Percentiles rank a stretch among this genome's conserved stretches.
Conservation (phyloP, 2,888 invertebrate species). For the Drosophila barbarae region DNA sequence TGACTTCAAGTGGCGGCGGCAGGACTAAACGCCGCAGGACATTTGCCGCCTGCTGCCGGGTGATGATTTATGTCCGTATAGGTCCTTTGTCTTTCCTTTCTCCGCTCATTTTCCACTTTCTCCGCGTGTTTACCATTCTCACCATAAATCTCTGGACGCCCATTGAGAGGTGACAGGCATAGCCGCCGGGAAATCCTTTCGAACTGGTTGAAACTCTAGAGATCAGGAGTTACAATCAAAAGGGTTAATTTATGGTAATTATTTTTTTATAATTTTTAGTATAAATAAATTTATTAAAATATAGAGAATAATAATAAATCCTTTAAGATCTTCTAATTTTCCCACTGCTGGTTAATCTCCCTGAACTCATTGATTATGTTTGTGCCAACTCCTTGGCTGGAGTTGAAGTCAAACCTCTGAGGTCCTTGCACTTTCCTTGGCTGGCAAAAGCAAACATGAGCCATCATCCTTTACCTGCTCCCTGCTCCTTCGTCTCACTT, state of each 20-base stretch:
- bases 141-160: slow-evolving; percentile 59
- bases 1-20: slow-evolving; percentile 44
- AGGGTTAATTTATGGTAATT: background rate
- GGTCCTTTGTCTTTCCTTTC: slow-evolving; percentile 49
- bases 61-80: slow-evolving; percentile 51
- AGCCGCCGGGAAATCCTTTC: slow-evolving; percentile 31
- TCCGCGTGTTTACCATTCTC: slow-evolving; percentile 60
- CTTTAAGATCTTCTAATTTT: background rate
- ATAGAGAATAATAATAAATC: background rate
- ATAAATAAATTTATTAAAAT: background rate
- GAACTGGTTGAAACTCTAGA: slow-evolving; percentile 45
- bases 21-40: slow-evolving; percentile 53
- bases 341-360: background rate
- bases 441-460: slow-evolving; percentile 10
- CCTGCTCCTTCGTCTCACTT: no score
- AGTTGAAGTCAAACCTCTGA: background rate
- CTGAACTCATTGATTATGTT: slow-evolving; percentile 12
- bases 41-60: slow-evolving; percentile 25
- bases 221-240: background rate
- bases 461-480: slow-evolving; percentile 1
- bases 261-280: background rate
- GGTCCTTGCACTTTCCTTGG: slow-evolving; percentile 26
- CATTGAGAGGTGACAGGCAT: slow-evolving; percentile 52
- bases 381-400: background rate
- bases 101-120: slow-evolving; percentile 51